These are phyloP conservation scores for Hypotaenidia philippensis DNA, from an alignment of 2,797 vertebrate species.

Conservation along the genomic window DNA sequence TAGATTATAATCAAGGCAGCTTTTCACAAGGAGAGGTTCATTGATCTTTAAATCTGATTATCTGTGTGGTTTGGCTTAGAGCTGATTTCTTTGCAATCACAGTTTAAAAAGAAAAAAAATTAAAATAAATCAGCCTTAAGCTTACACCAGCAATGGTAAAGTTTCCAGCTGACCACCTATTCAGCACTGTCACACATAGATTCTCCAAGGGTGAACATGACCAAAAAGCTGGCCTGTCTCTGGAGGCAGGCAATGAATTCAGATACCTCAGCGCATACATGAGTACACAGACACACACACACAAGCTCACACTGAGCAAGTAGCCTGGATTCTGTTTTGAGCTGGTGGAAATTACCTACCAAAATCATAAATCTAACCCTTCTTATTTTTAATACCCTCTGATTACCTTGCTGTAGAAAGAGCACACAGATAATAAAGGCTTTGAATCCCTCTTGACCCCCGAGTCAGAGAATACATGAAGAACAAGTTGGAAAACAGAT, in stretches of 20 bases:
- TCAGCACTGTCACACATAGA: not conserved
- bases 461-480: not conserved
- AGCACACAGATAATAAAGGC: not conserved
- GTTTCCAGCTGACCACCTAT: not conserved
- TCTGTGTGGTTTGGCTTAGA: not conserved
- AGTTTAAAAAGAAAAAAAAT: not conserved
- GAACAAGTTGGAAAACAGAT: not conserved
- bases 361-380: not conserved
- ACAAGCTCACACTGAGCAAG: fast-evolving
- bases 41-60: not conserved
- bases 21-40: not conserved
- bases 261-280: not conserved
- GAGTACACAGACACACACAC: not conserved
- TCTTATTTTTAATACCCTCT: not conserved
- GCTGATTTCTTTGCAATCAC: not conserved
- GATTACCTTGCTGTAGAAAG: not conserved
- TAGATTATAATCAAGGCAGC: not conserved
- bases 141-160: not conserved
- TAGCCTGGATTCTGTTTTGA: not conserved
- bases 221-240: not conserved
- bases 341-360: not conserved
- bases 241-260: not conserved
- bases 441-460: not conserved
- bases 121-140: not conserved
- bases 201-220: not conserved